phyloP scores from a whole-genome alignment of 1,140 invertebrate genomes.

The Trichoplusia ni region DNA sequence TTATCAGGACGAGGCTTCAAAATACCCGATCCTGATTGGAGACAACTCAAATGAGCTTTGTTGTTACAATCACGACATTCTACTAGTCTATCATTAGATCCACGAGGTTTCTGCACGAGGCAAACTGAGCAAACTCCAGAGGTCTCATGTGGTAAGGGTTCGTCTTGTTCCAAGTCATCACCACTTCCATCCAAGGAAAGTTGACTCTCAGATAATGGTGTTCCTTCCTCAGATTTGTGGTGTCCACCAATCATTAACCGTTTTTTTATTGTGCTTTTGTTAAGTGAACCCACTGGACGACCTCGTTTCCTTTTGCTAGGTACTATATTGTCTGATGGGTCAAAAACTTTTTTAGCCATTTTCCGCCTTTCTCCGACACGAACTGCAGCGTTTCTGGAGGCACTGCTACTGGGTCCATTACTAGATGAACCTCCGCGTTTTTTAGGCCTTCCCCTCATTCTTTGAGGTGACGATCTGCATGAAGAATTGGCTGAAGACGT shows the following conservation, averaged over 20 bases:
- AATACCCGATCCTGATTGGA: slow-evolving; percentile 85
- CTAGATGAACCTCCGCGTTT: slow-evolving; percentile 63
- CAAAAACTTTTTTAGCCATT: slow-evolving; percentile 88
- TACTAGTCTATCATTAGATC: slow-evolving; percentile 85
- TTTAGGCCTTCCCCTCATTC: slow-evolving; percentile 69
- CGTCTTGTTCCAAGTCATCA: slow-evolving; percentile 68
- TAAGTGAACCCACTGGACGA: slow-evolving; percentile 83
- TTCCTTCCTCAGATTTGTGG: slow-evolving; percentile 58
- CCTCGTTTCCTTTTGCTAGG: slow-evolving; percentile 85
- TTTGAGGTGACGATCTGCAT: slow-evolving; percentile 75
- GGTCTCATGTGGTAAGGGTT: slow-evolving; percentile 58
- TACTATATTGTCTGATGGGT: slow-evolving; percentile 89
- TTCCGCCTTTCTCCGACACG: slow-evolving; percentile 77
- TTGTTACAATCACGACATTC: slow-evolving; percentile 90
- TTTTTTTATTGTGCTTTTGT: slow-evolving; percentile 82
- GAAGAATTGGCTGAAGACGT: slow-evolving; percentile 79
- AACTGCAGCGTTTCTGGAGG: slow-evolving; percentile 62
- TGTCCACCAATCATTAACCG: slow-evolving; percentile 54
- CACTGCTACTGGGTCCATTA: slow-evolving; percentile 66
- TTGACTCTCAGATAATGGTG: slow-evolving; percentile 65
- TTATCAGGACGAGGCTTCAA: slow-evolving; percentile 85
- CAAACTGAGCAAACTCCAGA: slow-evolving; percentile 83
- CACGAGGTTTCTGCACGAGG: slow-evolving; percentile 81
- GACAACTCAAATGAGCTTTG: slow-evolving; percentile 87
- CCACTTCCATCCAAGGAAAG: slow-evolving; percentile 79